Conservation (phyloP, 2,888 invertebrate species). For the Nemotelus pantherinus region DNA sequence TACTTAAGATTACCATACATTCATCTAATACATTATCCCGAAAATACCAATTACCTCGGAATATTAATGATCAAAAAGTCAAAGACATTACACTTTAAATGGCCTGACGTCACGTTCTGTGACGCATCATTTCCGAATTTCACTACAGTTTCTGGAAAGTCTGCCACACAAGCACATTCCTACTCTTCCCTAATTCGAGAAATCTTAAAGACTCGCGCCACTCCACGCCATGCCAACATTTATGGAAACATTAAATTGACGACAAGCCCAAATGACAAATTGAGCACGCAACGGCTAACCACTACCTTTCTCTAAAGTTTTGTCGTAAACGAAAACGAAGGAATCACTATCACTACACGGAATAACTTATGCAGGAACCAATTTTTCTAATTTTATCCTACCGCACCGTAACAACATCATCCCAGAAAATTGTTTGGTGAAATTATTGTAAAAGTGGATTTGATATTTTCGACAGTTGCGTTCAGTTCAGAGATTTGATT, state of each 20-base stretch:
- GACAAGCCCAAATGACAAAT: constrained; percentile 42
- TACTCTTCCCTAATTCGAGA: constrained; percentile 28
- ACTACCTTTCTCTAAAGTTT: constrained; percentile 10
- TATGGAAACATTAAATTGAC: constrained; percentile 27
- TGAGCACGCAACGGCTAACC: constrained; percentile 39
- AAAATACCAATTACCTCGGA: constrained; percentile 28
- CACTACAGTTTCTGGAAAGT: constrained; percentile 10
- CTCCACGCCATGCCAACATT: not conserved
- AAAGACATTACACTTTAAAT: constrained; percentile 43
- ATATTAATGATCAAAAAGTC: constrained; percentile 36
- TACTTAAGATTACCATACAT: too few species aligned
- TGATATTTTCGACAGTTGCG: not conserved
- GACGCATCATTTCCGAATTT: not conserved
- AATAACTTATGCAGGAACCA: constrained; percentile 10
- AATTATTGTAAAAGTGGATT: constrained; percentile 8
- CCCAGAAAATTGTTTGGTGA: constrained; percentile 4
- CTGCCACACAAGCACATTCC: constrained; percentile 24
- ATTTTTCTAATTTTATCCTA: constrained; percentile 34
- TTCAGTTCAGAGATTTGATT: not conserved
- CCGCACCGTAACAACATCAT: constrained; percentile 10
- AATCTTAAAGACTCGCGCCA: not conserved
- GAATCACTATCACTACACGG: not conserved
- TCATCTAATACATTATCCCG: too few species aligned
- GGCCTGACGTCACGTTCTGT: constrained; percentile 28
- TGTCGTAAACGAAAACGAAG: not conserved